Conservation (phyloP, 2,888 invertebrate species). For the Gymnocheta viridis region DNA sequence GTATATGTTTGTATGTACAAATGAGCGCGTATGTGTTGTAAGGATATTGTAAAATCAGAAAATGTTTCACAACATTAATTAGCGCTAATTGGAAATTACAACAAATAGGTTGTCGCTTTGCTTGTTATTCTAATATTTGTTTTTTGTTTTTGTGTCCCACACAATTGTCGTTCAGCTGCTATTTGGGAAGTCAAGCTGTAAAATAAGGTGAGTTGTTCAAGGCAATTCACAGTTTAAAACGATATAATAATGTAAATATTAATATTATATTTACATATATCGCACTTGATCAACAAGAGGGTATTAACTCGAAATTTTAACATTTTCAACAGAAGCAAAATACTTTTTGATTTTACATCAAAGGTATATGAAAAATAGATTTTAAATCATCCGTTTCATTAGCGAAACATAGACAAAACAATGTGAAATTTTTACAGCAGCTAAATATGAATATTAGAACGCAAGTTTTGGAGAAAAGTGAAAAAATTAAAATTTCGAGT, state of each 20-base stretch:
- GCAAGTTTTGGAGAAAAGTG: too few species aligned
- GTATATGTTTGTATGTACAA: background rate
- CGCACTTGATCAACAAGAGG: too few species aligned
- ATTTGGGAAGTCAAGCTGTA: background rate
- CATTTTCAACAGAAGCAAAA: too few species aligned
- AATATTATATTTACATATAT: background rate
- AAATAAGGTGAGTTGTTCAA: background rate
- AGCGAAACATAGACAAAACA: too few species aligned
- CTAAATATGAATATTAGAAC: too few species aligned
- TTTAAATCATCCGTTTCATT: too few species aligned
- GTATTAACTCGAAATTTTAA: too few species aligned
- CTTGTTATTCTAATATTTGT: background rate
- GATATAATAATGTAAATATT: background rate
- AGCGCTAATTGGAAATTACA: slow-evolving; percentile 60
- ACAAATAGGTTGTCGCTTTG: slow-evolving; percentile 33
- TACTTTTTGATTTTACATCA: too few species aligned
- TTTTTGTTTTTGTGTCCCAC: background rate
- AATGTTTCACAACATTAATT: slow-evolving; percentile 57
- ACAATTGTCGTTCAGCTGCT: background rate
- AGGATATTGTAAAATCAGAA: background rate
- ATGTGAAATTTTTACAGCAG: too few species aligned
- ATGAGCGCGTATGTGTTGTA: background rate
- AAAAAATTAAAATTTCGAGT: too few species aligned
- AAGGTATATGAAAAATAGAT: too few species aligned
- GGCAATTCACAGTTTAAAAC: background rate